Evolutionary conservation across 2,113 vertebrate species (phyloP), one percentile per base, ranked within the genome.

Genomic region (Coryphaenoides rupestris): DNA sequence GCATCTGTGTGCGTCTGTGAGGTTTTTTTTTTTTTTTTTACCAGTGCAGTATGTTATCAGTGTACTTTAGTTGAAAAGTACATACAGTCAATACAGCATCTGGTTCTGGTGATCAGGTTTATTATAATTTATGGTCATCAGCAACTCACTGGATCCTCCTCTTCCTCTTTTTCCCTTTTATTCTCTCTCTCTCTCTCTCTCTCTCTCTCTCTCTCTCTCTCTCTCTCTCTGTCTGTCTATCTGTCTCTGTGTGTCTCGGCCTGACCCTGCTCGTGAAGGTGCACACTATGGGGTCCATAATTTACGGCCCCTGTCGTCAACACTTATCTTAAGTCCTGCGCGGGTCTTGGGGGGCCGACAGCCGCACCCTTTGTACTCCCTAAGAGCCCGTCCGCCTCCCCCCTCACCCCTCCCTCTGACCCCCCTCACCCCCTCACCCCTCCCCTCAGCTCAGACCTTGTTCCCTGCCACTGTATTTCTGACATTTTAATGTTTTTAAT

Each of bases 401-500:
- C 16, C 57, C 17, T 17, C 24, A 3, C 24, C 57, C 16, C 12
- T 6, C 33, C 17, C 71, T 40, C 33, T 40, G 7, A 40, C 33
- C 5, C 33, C 33, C 33, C 74, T 70, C 52, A 54, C 58, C 12
- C 58, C 9, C 28, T 49, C 60, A 49, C 58, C 16, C 57, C 17
- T 19, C 24, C 19, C 24, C 17, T 12, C 26, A 19, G 7, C 19
- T 6, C 71, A 79, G 79, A 79, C 83, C 84, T 79, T 82, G 72
- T 78, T 75, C 77, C 71, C 70, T 5, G 69, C 64, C 82, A 77
- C 69, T 84, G 83, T 87, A 85, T 81, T 77, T 85, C 83, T 80
- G 69, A 73, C 59, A 47, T 74, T 73, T 68, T 84, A 86, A 85
- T 86, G 81, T 82, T 82, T 80, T 77, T 81, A 86, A 81, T 84